These are phyloP conservation scores for Pseudonaja textilis DNA, from an alignment of 2,113 vertebrate genomes.

Conservation along the genomic window DNA sequence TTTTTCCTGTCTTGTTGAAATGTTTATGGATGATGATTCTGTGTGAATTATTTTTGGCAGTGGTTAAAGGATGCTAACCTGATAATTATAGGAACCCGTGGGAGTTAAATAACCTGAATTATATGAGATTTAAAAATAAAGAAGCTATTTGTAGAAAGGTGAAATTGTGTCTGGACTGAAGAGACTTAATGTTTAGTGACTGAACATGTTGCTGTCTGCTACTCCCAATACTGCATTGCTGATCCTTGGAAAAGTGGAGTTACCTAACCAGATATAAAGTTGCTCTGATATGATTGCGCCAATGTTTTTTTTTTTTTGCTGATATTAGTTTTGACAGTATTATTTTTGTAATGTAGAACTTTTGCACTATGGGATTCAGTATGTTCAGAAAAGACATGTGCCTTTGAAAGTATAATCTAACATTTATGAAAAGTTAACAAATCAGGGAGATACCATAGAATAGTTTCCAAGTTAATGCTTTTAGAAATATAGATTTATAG, in stretches of 20 bases:
- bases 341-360: neutral
- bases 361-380: neutral
- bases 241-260: neutral
- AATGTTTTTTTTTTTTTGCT: neutral
- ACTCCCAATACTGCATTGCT: neutral
- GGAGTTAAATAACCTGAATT: neutral
- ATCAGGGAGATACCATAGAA: neutral
- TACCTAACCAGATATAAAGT: neutral
- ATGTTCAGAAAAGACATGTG: neutral
- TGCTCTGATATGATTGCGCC: neutral
- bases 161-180: neutral
- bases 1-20: neutral
- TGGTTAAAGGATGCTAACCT: neutral
- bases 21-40: neutral
- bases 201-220: neutral
- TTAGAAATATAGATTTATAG: neutral
- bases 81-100: slow-evolving; percentile 1
- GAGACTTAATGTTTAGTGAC: neutral
- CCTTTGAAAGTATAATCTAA: neutral
- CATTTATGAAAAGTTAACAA: neutral
- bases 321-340: neutral
- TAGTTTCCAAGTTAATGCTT: neutral
- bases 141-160: slow-evolving; percentile 4
- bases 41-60: slow-evolving; percentile 14
- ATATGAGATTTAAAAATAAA: slow-evolving; percentile 7